A percentile compares a stretch with the other conserved stretches of the same genome.
These are phyloP conservation scores for Ianthella basta DNA, from an alignment of 37 sponge, comb jelly and placozoan species.

Conservation along the genomic window DNA sequence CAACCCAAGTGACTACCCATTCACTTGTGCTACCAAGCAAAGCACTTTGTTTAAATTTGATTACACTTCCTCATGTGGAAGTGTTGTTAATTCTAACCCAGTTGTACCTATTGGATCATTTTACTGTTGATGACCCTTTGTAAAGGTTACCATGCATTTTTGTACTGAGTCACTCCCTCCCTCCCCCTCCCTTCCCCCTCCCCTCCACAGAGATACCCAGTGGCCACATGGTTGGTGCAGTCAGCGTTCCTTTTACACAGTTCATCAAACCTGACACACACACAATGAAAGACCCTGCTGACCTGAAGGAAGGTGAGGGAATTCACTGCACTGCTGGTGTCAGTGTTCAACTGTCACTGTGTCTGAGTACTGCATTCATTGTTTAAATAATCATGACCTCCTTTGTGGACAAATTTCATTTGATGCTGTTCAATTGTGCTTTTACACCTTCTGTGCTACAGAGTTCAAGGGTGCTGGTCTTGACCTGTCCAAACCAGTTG, in stretches of 20 bases:
- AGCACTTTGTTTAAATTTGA: too few species aligned
- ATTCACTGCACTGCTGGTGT: too few species aligned
- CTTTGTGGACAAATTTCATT: not conserved
- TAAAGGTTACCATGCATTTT: too few species aligned
- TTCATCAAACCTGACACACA: constrained; percentile 58
- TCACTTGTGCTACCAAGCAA: too few species aligned
- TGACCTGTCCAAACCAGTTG: constrained; percentile 45
- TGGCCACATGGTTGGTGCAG: constrained; percentile 68
- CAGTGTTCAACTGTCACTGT: too few species aligned
- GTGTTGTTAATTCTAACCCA: too few species aligned
- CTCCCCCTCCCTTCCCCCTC: too few species aligned
- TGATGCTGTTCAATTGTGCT: not conserved
- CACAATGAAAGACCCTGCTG: constrained; percentile 55
- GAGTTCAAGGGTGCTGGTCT: constrained; percentile 59
- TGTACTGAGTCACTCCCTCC: too few species aligned
- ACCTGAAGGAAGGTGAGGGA: constrained; percentile 51
- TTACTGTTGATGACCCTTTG: too few species aligned
- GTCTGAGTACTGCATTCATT: not conserved
- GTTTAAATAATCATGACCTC: not conserved
- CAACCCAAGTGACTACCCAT: constrained; percentile 31
- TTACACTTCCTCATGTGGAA: too few species aligned
- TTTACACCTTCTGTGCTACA: not conserved
- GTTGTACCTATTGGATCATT: too few species aligned
- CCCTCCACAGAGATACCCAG: constrained; percentile 36
- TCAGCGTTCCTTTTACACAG: constrained; percentile 45